Base-by-base conservation (phyloP, 2,113 vertebrate genomes). In the Nanger granti region DNA sequence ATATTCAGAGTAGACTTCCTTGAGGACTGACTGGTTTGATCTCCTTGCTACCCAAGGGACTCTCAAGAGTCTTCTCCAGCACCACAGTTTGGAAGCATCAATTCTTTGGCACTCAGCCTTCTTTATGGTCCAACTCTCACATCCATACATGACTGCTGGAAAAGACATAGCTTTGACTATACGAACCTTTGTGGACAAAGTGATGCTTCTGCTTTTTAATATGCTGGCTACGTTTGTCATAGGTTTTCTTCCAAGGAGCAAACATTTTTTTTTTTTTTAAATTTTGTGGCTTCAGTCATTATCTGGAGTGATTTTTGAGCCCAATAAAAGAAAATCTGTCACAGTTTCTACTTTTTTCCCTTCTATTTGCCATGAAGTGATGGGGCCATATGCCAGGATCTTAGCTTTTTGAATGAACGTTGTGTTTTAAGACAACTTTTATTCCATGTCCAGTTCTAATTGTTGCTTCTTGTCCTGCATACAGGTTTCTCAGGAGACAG, bases 171-270 rank as follows among this genome's bases (percentile, higher is more conserved):
- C 22, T 76, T 76, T 41, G 37, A 76, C 69, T 76, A 26, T 76
- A 41, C 1, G 3, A 26, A 26, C 37, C 11, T 76, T 41, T 76
- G n/a, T 26, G 0, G 5, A 12, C 37, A 41, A 76, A 41, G n/a
- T 41, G 37, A 41, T 76, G 37, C 22, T 37, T 76, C 10, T 76
- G 69, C 69, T 76, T 76, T 76, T 76, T 76, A 76, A 76, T 76
- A 76, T 0, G 1, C 22, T 76, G 69, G 1, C 69, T 41, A 26
- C 0, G 0, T 41, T 76, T 76, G 37, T 41, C 69, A 76, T 26
- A 41, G 10, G 11, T 76, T 76, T 76, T 76, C 37, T 41, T 41
- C 69, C 37, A 41, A 37, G n/a, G 10, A 76, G 69, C 10, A 76
- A 76, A 10, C 5, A 41, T 41, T 22, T 41, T 76, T 22, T 76